Conservation (phyloP, 1,140 invertebrate species). For the Drosophila trapezifrons region DNA sequence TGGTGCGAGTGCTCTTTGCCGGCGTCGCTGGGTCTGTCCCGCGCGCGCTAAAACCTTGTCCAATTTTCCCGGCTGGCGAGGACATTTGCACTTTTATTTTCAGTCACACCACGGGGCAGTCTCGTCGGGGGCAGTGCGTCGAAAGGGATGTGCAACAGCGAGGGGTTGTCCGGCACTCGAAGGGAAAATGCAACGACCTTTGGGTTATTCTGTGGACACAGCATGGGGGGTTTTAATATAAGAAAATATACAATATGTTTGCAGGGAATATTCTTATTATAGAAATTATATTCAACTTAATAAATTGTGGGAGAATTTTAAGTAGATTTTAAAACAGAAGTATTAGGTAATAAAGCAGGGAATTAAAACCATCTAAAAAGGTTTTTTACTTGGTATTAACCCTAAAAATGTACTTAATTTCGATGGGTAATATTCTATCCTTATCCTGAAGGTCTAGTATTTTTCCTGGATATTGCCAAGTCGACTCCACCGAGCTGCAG, state of each 20-base stretch:
- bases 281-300: too few species aligned
- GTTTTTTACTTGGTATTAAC: background rate
- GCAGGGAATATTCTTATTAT: too few species aligned
- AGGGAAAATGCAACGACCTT: background rate
- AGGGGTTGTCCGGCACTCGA: conserved; percentile 2
- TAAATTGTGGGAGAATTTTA: background rate
- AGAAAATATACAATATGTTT: too few species aligned
- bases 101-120: conserved; percentile 42
- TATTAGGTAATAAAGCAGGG: background rate
- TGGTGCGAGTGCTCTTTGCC: conserved; percentile 8
- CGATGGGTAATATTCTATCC: too few species aligned
- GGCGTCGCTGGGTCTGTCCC: conserved; percentile 7
- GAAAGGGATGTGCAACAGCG: background rate
- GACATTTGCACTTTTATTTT: conserved; percentile 82
- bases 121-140: conserved; percentile 10
- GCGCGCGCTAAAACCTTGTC: conserved; percentile 44
- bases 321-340: background rate
- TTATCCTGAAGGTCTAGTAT: background rate
- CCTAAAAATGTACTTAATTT: background rate
- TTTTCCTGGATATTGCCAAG: conserved; percentile 13
- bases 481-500: conserved; percentile 1
- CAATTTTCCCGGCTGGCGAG: conserved; percentile 49
- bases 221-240: background rate
- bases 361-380: background rate
- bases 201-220: background rate